Evolutionary conservation across 2,797 vertebrate species (phyloP).

Genomic region (Myotis vivesi): DNA sequence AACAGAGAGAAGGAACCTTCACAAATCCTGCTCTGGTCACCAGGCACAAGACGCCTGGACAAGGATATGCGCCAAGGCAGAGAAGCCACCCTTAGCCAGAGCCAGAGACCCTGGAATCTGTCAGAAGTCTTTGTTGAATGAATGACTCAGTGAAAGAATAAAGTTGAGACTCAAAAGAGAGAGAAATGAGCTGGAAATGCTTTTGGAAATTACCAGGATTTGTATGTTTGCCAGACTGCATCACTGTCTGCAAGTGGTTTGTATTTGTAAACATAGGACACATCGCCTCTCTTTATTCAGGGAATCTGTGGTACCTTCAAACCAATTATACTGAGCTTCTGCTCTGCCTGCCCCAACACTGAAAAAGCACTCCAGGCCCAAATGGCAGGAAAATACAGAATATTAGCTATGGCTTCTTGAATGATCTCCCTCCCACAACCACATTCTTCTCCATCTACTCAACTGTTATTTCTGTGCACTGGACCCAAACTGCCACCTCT

Average conservation of each 20-base stretch:
- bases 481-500: too few species aligned
- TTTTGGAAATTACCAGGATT: not conserved
- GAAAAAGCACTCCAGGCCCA: not conserved
- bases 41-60: not conserved
- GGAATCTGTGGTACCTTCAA: not conserved
- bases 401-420: not conserved
- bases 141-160: not conserved
- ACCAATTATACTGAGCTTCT: not conserved
- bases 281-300: not conserved
- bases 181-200: slow-evolving; percentile 6
- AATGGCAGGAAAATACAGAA: not conserved
- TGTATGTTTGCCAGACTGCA: not conserved
- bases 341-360: not conserved
- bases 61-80: not conserved
- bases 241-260: not conserved
- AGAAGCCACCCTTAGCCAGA: fast-evolving
- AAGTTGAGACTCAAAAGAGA: not conserved
- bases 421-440: not conserved
- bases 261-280: not conserved
- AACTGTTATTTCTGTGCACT: not conserved
- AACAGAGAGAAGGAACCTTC: not conserved
- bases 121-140: not conserved
- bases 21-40: not conserved
- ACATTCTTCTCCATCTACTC: not conserved
- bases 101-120: not conserved